phyloP scores from a whole-genome alignment of 1,140 invertebrate species.

The Nasonia vitripennis region DNA sequence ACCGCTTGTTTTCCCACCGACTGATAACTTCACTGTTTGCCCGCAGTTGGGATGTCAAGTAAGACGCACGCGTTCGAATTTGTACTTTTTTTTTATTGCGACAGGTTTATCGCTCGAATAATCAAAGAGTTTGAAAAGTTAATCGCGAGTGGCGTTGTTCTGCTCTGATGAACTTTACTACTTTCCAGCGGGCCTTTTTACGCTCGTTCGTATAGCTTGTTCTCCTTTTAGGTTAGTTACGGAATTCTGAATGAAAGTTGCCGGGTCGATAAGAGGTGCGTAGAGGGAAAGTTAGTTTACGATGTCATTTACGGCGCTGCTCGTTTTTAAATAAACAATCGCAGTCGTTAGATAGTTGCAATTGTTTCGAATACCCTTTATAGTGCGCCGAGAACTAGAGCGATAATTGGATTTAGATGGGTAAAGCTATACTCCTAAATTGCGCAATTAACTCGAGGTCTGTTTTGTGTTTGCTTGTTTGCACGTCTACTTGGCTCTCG shows the following conservation, averaged over 20 bases:
- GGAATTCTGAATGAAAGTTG: too few relatives aligned
- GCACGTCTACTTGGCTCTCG: not conserved
- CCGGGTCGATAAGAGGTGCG: too few relatives aligned
- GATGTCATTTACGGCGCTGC: too few relatives aligned
- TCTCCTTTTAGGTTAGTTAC: too few relatives aligned
- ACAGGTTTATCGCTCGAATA: not conserved
- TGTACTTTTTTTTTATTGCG: not conserved
- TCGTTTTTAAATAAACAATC: too few relatives aligned
- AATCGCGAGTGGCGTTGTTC: not conserved
- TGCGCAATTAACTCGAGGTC: not conserved
- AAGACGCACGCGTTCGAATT: not conserved
- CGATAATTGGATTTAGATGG: not conserved
- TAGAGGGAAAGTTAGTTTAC: too few relatives aligned
- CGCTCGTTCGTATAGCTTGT: not conserved
- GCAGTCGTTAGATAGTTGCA: too few relatives aligned
- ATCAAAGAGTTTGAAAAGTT: not conserved
- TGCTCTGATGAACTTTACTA: not conserved
- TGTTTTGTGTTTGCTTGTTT: not conserved
- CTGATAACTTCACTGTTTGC: not conserved
- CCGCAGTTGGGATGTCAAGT: not conserved
- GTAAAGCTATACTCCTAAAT: not conserved
- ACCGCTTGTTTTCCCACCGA: not conserved
- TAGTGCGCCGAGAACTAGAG: too few relatives aligned
- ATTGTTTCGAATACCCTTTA: too few relatives aligned
- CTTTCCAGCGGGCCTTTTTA: not conserved